Base-by-base conservation (phyloP, 2,113 vertebrate genomes). In the Camarhynchus parvulus region DNA sequence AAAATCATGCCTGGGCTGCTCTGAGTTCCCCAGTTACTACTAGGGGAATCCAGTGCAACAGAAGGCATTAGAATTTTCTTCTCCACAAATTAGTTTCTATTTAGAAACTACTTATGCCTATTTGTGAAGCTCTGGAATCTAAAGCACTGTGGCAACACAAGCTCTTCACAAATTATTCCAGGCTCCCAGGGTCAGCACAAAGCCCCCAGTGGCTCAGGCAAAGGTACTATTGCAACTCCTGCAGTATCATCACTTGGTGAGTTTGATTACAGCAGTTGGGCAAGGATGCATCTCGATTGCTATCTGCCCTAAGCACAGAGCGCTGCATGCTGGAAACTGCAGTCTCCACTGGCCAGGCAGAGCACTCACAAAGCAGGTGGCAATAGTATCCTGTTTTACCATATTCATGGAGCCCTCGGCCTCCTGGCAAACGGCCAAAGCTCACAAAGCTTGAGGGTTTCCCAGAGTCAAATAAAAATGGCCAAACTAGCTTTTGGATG, bases 1-100 rank as follows among this genome's bases (percentile, higher is more conserved):
- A 74, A 95, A 95, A 96, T 84, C 66, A 74, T 80, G 67, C 63
- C 85, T 85, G 85, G 67, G 75, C 63, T 87, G 72, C 42, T 91
- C 62, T 78, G 67, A 84, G 63, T 33, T 89, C 74, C 50, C 39
- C 42, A 46, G 39, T 53, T 91, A 85, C 47, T 78, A 59, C 64
- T 49, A 50, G 35, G 77, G 59, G 58, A 95, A 85, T 63, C 44
- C 50, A 95, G 37, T 10, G 42, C 82, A 87, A 75, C 18, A 37
- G 47, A 92, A 94, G 44, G 58, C 58, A 83, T 76, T 66, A 69
- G 8, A 27, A 39, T 89, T 83, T 89, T 91, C 56, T 78, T 77
- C 79, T 77, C 37, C 70, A 80, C 30, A 76, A 77, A 90, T 59
- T 42, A 85, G 46, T 77, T 92, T 66, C 59, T 92, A 39, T 55